Percentiles rank a stretch among this genome's conserved stretches.
Conservation (phyloP, 2,113 vertebrate genomes). For the Condylura cristata region DNA sequence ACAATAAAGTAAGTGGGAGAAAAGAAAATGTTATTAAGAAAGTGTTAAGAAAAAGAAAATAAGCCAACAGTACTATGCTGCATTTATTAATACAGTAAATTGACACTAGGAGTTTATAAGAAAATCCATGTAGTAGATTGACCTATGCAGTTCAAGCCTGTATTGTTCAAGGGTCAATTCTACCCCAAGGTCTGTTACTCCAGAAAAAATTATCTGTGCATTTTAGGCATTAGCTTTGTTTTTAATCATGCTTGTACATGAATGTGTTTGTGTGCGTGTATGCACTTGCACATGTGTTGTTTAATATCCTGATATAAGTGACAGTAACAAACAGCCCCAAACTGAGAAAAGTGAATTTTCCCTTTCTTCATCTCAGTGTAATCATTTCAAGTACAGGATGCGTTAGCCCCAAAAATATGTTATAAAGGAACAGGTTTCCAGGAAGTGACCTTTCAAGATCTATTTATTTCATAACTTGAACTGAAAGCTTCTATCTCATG, state of each 20-base stretch:
- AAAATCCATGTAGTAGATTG: neutral
- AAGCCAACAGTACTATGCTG: neutral
- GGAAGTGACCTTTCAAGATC: constrained; percentile 43
- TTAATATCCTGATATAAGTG: neutral
- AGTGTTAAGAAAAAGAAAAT: neutral
- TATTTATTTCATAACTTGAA: constrained; percentile 54
- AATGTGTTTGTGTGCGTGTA: neutral
- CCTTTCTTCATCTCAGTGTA: neutral
- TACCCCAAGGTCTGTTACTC: neutral
- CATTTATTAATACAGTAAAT: neutral
- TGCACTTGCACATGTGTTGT: neutral
- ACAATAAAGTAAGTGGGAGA: neutral
- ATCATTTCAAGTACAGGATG: neutral
- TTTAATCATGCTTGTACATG: neutral
- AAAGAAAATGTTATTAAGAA: neutral
- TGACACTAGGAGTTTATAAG: neutral
- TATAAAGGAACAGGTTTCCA: neutral
- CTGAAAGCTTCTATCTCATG: constrained; percentile 57
- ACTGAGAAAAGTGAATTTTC: neutral
- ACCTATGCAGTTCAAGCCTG: neutral
- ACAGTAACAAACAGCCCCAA: neutral
- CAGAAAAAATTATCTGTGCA: neutral
- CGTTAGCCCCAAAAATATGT: neutral
- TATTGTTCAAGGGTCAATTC: neutral
- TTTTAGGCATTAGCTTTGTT: neutral